A percentile compares a stretch with the other conserved stretches of the same genome.
phyloP scores from a whole-genome alignment of 2,888 invertebrate species.

The Cybosia mesomella region DNA sequence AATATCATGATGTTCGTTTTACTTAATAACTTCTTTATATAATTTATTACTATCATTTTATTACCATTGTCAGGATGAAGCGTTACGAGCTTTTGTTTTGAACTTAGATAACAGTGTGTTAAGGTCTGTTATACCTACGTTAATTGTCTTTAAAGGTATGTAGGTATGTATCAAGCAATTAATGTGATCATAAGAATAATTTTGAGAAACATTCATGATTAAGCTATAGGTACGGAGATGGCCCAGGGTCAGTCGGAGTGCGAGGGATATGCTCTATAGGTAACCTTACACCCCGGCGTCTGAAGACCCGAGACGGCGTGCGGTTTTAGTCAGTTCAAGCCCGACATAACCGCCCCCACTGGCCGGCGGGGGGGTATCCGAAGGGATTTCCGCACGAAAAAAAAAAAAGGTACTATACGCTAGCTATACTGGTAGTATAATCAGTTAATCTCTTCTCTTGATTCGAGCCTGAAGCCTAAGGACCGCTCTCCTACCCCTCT shows the following conservation, averaged over 20 bases:
- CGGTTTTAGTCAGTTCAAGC: too few species aligned
- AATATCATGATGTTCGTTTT: constrained; percentile 22
- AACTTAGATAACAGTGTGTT: neutral
- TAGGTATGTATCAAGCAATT: constrained; percentile 11
- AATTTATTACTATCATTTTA: constrained; percentile 26
- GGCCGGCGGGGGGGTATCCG: too few species aligned
- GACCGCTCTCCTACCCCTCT: neutral
- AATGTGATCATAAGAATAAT: constrained; percentile 13
- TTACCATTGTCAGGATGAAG: constrained; percentile 16
- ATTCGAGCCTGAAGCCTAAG: neutral
- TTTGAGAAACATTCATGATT: constrained; percentile 11
- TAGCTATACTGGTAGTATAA: neutral
- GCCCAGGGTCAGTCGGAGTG: too few species aligned
- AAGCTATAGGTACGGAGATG: neutral
- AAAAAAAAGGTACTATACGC: too few species aligned
- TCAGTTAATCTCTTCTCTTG: neutral
- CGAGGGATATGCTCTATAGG: too few species aligned
- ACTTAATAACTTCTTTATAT: constrained; percentile 26
- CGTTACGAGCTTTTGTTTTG: neutral
- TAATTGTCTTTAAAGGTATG: neutral
- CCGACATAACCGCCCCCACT: too few species aligned
- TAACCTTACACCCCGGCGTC: too few species aligned
- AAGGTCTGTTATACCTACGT: constrained; percentile 10
- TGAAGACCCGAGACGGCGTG: too few species aligned
- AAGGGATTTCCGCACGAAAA: too few species aligned